Conservation (phyloP, 2,888 invertebrate genomes). For the Drosophila dives region DNA sequence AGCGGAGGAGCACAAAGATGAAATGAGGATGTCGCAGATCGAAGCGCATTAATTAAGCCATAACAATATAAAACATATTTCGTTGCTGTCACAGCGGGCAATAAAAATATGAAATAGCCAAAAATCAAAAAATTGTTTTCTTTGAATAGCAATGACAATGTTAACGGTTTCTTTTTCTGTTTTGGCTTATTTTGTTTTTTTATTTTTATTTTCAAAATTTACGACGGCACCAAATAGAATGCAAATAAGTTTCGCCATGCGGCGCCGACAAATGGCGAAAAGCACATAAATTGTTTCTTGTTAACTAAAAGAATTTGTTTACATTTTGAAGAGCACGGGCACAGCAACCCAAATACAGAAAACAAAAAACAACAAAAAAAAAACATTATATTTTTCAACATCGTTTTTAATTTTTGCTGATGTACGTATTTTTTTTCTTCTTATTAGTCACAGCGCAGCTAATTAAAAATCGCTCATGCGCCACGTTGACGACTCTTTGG, state of each 20-base stretch:
- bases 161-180: conserved; percentile 4
- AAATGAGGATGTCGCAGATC: conserved; percentile 39
- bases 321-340: conserved; percentile 42
- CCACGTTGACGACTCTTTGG: conserved; percentile 20
- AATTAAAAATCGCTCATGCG: conserved; percentile 65
- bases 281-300: conserved; percentile 47
- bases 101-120: conserved; percentile 9
- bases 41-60: conserved; percentile 63
- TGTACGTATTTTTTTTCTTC: conserved; percentile 1
- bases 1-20: background rate
- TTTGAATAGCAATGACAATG: conserved; percentile 2
- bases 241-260: conserved; percentile 37
- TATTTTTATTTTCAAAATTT: conserved; percentile 4
- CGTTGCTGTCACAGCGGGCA: conserved; percentile 39
- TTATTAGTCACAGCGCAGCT: conserved; percentile 47
- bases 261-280: conserved; percentile 33
- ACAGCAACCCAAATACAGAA: conserved; percentile 6
- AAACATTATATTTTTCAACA: background rate
- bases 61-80: conserved; percentile 57
- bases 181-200: background rate
- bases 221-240: conserved; percentile 14
- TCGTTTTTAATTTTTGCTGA: background rate
- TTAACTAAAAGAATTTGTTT: conserved; percentile 62
- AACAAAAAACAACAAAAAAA: background rate
- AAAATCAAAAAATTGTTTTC: background rate